Evolutionary conservation across 2,113 vertebrate species (phyloP).

Genomic region (Brienomyrus brachyistius): DNA sequence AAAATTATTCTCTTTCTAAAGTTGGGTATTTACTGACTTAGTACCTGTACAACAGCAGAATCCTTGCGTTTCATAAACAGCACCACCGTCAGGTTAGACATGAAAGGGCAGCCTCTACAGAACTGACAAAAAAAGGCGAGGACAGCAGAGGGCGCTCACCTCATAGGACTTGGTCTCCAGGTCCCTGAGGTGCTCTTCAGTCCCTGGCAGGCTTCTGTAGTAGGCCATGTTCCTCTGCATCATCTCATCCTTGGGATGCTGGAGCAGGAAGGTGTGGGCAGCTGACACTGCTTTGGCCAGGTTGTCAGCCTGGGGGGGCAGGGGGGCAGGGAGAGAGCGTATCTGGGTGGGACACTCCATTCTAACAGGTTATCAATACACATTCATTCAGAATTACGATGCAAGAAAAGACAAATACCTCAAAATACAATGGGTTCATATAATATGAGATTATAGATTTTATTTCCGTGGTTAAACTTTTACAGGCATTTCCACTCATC

Average conservation of each 20-base stretch:
- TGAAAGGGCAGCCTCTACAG: neutral
- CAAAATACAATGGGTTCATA: neutral
- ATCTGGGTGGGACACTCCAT: conserved; percentile 47
- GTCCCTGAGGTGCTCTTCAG: conserved; percentile 86
- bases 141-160: conserved; percentile 48
- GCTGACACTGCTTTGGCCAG: conserved; percentile 91
- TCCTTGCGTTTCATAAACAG: neutral
- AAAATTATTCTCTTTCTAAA: neutral
- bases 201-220: conserved; percentile 87
- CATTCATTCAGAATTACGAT: neutral
- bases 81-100: neutral
- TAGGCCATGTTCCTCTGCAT: conserved; percentile 98
- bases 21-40: neutral
- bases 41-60: neutral
- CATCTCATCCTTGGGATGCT: conserved; percentile 93
- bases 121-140: neutral
- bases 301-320: conserved; percentile 70
- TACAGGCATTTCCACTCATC: neutral
- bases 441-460: neutral
- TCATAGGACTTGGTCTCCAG: conserved; percentile 89
- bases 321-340: conserved; percentile 1
- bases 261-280: conserved; percentile 88
- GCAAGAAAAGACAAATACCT: neutral
- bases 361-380: neutral
- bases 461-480: neutral